Conservation (phyloP, 2,888 invertebrate species). For the Oscheius sp. region DNA sequence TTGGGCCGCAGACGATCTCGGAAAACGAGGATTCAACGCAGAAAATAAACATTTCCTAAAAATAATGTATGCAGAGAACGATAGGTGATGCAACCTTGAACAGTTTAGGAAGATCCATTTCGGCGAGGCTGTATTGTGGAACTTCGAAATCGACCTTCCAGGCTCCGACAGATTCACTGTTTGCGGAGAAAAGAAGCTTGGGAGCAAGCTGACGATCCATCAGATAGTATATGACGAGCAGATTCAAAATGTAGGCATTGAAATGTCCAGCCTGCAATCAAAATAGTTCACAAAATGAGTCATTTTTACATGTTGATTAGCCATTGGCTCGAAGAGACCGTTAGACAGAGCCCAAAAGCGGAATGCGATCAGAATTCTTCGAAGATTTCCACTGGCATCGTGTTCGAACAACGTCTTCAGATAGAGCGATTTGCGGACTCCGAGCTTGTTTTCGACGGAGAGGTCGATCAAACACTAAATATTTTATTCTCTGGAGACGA, state of each 20-base stretch:
- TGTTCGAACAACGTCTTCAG: constrained; percentile 29
- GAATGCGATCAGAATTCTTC: constrained; percentile 31
- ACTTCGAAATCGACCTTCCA: constrained; percentile 13
- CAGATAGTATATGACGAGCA: constrained; percentile 39
- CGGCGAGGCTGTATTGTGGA: background rate
- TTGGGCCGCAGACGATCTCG: constrained; percentile 8
- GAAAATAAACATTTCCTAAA: constrained; percentile 34
- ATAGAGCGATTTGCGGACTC: constrained; percentile 41
- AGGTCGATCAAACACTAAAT: constrained; percentile 42
- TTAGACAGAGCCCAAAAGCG: constrained; percentile 39
- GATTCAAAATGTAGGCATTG: constrained; percentile 47
- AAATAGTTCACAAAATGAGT: background rate
- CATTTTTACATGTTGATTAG: constrained; percentile 29
- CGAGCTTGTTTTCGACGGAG: constrained; percentile 42
- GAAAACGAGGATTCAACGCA: constrained; percentile 4
- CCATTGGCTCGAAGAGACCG: constrained; percentile 35
- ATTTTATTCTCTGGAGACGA: too few relatives aligned
- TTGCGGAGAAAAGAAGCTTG: constrained; percentile 13
- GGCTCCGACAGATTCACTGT: background rate
- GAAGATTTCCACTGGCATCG: constrained; percentile 34
- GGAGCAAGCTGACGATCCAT: constrained; percentile 14
- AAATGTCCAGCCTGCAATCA: constrained; percentile 41
- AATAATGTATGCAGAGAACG: background rate
- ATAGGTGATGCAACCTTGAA: constrained; percentile 31
- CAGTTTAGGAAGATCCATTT: constrained; percentile 18